Evolutionary conservation across 2,888 invertebrate genomes (phyloP).

Genomic region (Bruchidius siliquastri): DNA sequence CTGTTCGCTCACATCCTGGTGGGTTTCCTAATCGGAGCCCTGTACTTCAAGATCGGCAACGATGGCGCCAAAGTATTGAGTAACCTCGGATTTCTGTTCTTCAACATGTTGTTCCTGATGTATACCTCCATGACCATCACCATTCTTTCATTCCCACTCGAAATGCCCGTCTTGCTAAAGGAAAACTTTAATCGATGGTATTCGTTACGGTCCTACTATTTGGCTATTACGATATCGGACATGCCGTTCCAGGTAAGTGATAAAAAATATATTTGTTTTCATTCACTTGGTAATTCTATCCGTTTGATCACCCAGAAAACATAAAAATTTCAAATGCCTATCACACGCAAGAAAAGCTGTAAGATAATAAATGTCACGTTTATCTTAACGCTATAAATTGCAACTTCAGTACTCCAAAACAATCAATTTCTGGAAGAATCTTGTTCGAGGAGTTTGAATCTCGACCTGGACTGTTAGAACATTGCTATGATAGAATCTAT

Average conservation of each 20-base stretch:
- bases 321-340: too few relatives aligned
- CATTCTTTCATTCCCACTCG: conserved; percentile 93
- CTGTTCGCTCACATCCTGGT: conserved; percentile 91
- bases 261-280: background rate
- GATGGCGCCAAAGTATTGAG: conserved; percentile 94
- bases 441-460: too few relatives aligned
- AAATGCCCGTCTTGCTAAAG: conserved; percentile 90
- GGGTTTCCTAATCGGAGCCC: conserved; percentile 88
- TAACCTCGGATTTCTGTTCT: conserved; percentile 94
- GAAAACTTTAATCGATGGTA: conserved; percentile 98
- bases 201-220: conserved; percentile 87
- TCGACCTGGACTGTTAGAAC: too few relatives aligned
- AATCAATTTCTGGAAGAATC: too few relatives aligned
- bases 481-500: too few relatives aligned
- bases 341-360: too few relatives aligned
- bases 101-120: conserved; percentile 98
- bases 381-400: too few relatives aligned
- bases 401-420: too few relatives aligned
- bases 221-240: conserved; percentile 94
- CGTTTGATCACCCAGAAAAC: too few relatives aligned
- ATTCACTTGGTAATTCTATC: too few relatives aligned
- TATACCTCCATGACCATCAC: conserved; percentile 99
- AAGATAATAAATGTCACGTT: too few relatives aligned
- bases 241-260: conserved; percentile 91
- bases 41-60: conserved; percentile 94